Evolutionary conservation across 2,888 invertebrate species (phyloP), one percentile per base, ranked within the genome.

Genomic region (Eupithecia pulchellata): DNA sequence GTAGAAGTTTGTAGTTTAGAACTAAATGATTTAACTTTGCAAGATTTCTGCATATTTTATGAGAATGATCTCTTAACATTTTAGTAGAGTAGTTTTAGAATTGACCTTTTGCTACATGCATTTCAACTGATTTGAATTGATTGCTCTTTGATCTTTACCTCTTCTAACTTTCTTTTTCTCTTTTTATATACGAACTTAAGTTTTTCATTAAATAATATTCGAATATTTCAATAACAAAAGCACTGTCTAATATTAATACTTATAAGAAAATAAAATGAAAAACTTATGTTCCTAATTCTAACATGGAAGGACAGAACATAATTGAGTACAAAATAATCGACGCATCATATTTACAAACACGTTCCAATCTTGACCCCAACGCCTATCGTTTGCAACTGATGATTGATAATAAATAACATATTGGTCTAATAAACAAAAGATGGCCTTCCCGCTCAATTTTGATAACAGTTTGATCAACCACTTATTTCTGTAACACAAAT

Each of bases 231-330:
- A 52, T 11, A 13, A 8, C 13, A 4, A 25, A 25, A 25, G 11
- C 55, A 27, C 27, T 1, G 20, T 20, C 20, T 6, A 11, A 13
- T 1, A 47, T 25, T 14, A 4, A 4, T 14, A n/a, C 20, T 8
- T 47, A 20, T 14, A 27, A 29, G 27, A 57, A 29, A 17, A 8
- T 57, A 57, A 27, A 17, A 57, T 66, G 55, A 66, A 66, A 69
- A 69, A 39, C 72, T 62, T 65, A 55, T 64, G 72, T 63, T 69
- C 27, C 11, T 34, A 25, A 14, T 20, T 60, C 63, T 68, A 69
- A 72, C 39, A 69, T 69, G 72, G 69, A 66, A 68, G 66, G 64
- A 66, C 52, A 52, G 58, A 66, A 68, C 42, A 61, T 5, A 8
- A n/a, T 25, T 1, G 9, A 32, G 32, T 65, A 57, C 34, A 65